Evolutionary conservation across 2,113 vertebrate genomes (phyloP).

Genomic region (Melanerpes aurifrons): DNA sequence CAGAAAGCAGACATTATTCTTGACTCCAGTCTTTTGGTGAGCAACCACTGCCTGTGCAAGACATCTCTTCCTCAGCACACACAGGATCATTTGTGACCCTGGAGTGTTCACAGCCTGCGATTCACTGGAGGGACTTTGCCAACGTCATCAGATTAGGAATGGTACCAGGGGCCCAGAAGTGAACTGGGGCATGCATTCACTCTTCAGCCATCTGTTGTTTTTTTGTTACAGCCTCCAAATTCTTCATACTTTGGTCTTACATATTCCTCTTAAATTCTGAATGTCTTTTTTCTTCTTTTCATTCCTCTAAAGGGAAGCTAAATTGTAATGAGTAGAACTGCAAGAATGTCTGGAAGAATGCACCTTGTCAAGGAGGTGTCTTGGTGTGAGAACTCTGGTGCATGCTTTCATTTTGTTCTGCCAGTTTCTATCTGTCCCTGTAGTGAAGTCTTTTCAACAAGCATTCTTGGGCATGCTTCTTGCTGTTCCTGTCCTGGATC

Average conservation of each 20-base stretch:
- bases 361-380: accelerated
- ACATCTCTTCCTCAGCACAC: neutral
- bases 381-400: neutral
- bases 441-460: neutral
- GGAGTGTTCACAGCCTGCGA: neutral
- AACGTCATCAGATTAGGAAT: neutral
- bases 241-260: neutral
- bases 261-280: neutral
- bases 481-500: neutral
- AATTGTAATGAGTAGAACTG: neutral
- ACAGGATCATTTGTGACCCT: neutral
- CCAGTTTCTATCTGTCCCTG: neutral
- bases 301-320: neutral
- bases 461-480: neutral
- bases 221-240: neutral
- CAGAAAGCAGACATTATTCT: neutral
- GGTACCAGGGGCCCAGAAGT: neutral
- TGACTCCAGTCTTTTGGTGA: neutral
- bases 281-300: neutral
- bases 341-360: neutral
- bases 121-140: slow-evolving; percentile 4
- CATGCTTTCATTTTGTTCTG: neutral
- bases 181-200: slow-evolving; percentile 47
- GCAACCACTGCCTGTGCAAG: neutral
- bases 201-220: slow-evolving; percentile 46